A percentile compares a stretch with the other conserved stretches of the same genome.
These are phyloP conservation scores for Nomada ruficornis DNA, from an alignment of 2,888 invertebrate genomes.

Conservation along the genomic window DNA sequence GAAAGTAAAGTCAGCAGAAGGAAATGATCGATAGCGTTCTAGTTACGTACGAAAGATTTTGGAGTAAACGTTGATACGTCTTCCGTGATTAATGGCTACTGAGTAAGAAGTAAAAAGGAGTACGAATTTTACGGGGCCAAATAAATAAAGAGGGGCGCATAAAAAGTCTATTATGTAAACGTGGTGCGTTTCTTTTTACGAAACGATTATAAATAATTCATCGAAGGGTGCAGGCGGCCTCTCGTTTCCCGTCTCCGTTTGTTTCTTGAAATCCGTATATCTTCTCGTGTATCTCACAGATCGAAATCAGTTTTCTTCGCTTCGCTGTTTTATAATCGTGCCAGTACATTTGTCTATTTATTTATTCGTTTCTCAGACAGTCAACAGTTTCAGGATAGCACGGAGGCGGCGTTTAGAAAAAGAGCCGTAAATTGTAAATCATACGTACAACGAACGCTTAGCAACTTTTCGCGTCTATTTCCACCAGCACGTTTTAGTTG, in stretches of 20 bases:
- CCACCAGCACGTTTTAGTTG: neutral
- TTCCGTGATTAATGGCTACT: neutral
- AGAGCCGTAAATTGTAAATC: neutral
- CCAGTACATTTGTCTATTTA: neutral
- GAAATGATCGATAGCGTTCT: slow-evolving; percentile 28
- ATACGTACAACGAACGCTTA: neutral
- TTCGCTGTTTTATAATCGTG: neutral
- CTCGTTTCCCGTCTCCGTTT: slow-evolving; percentile 35
- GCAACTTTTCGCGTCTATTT: slow-evolving; percentile 11
- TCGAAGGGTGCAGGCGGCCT: slow-evolving; percentile 70
- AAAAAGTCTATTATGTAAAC: slow-evolving; percentile 37
- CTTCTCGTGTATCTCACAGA: neutral
- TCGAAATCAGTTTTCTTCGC: neutral
- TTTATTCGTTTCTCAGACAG: neutral
- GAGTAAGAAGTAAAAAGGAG: neutral
- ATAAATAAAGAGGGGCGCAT: slow-evolving; percentile 57
- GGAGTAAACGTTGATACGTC: slow-evolving; percentile 4
- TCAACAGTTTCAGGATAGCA: neutral
- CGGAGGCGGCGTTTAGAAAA: slow-evolving; percentile 13
- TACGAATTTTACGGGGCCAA: slow-evolving; percentile 41
- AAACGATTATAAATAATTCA: slow-evolving; percentile 70
- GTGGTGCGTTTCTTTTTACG: slow-evolving; percentile 38
- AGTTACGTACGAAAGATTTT: slow-evolving; percentile 24
- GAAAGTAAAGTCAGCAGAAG: slow-evolving; percentile 19
- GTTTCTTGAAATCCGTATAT: neutral